Percentiles rank a stretch among this genome's conserved stretches.
phyloP scores from a whole-genome alignment of 1,140 invertebrate genomes.

The Meloidogyne floridensis region DNA sequence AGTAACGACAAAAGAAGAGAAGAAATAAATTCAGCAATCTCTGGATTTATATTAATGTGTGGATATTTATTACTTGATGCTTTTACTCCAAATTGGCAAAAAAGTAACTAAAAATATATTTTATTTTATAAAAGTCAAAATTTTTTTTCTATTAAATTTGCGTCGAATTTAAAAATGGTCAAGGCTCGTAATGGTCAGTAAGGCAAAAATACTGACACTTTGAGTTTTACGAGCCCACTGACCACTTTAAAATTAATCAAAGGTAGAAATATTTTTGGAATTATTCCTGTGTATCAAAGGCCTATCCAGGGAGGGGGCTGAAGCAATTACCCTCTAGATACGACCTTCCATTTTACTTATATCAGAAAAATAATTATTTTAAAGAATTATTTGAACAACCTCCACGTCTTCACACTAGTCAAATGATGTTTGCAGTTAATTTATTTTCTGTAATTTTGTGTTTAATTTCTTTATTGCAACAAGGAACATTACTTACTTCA shows the following conservation, averaged over 20 bases:
- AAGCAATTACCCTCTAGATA: too few relatives aligned
- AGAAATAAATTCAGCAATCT: slow-evolving; percentile 75
- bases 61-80: slow-evolving; percentile 93
- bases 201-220: too few relatives aligned
- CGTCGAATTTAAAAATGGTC: neutral
- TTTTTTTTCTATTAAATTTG: slow-evolving; percentile 17
- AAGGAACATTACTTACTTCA: slow-evolving; percentile 79
- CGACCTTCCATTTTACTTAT: too few relatives aligned
- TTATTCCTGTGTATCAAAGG: too few relatives aligned
- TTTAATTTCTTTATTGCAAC: slow-evolving; percentile 81
- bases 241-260: too few relatives aligned
- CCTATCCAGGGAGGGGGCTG: too few relatives aligned
- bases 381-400: slow-evolving; percentile 32
- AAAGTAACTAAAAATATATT: slow-evolving; percentile 77
- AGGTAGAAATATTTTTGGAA: too few relatives aligned
- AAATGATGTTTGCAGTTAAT: slow-evolving; percentile 98
- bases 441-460: slow-evolving; percentile 90
- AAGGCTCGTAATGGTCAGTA: slow-evolving; percentile 65
- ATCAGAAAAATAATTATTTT: neutral
- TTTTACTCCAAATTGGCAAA: slow-evolving; percentile 98
- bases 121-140: neutral
- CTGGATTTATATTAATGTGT: slow-evolving; percentile 81
- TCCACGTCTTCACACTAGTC: slow-evolving; percentile 69
- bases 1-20: neutral
- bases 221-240: too few relatives aligned